Percentiles rank a stretch among this genome's conserved stretches.
These are phyloP conservation scores for Drosophila kohkoa DNA, from an alignment of 1,140 invertebrate genomes.

Conservation along the genomic window DNA sequence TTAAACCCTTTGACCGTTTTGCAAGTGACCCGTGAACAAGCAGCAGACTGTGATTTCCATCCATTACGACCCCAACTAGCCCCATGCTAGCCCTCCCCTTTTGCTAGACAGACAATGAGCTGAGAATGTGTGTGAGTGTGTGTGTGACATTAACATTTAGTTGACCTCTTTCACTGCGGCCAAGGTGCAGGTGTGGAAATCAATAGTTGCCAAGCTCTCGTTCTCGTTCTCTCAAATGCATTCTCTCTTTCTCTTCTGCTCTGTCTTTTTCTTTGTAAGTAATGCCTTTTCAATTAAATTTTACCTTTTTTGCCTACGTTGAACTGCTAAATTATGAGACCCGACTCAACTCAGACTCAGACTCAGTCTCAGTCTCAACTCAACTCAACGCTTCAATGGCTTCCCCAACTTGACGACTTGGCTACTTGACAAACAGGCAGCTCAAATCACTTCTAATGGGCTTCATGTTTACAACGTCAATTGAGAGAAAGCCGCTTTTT, in stretches of 20 bases:
- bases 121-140: slow-evolving; percentile 29
- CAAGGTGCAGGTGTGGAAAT: slow-evolving; percentile 80
- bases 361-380: background rate
- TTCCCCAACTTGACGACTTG: slow-evolving; percentile 52
- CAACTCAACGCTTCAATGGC: slow-evolving; percentile 60
- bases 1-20: slow-evolving; percentile 74
- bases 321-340: slow-evolving; percentile 63
- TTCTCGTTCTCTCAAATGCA: background rate
- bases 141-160: slow-evolving; percentile 81
- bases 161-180: slow-evolving; percentile 77
- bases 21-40: slow-evolving; percentile 66
- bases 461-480: slow-evolving; percentile 84
- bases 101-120: slow-evolving; percentile 46
- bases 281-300: slow-evolving; percentile 80
- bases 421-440: slow-evolving; percentile 54
- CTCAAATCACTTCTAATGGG: slow-evolving; percentile 83
- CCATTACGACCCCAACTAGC: slow-evolving; percentile 40
- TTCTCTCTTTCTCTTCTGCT: background rate
- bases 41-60: slow-evolving; percentile 77
- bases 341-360: background rate
- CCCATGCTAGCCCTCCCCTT: slow-evolving; percentile 17
- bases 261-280: slow-evolving; percentile 27
- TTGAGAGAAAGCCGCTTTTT: slow-evolving; percentile 81
- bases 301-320: slow-evolving; percentile 45
- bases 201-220: slow-evolving; percentile 51